These are phyloP conservation scores for Timema cristinae DNA, from an alignment of 2,888 invertebrate species.

Conservation along the genomic window DNA sequence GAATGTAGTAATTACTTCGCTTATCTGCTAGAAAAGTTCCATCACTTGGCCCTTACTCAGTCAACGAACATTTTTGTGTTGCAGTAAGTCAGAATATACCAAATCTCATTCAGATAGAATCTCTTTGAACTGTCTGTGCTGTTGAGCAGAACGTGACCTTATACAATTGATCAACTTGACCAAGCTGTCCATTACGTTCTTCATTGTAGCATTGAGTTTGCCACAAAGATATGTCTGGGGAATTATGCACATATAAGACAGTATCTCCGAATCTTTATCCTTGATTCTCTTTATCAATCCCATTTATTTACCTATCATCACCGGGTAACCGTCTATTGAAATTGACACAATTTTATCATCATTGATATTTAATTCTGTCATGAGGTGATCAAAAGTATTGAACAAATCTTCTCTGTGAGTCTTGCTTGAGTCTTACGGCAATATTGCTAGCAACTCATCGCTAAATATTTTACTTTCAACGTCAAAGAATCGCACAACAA, in stretches of 20 bases:
- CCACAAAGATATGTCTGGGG: slow-evolving; percentile 31
- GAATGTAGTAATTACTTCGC: slow-evolving; percentile 15
- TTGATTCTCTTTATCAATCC: slow-evolving; percentile 33
- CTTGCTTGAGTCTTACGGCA: slow-evolving; percentile 18
- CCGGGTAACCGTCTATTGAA: slow-evolving; percentile 32
- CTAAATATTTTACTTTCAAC: slow-evolving; percentile 10
- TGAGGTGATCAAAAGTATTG: background rate
- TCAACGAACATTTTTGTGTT: slow-evolving; percentile 36
- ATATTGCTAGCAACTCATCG: slow-evolving; percentile 7
- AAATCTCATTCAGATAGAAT: slow-evolving; percentile 31
- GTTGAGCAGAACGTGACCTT: slow-evolving; percentile 29
- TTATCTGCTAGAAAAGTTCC: slow-evolving; percentile 16
- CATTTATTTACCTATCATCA: slow-evolving; percentile 34
- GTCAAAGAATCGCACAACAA: slow-evolving; percentile 12
- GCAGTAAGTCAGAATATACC: slow-evolving; percentile 37
- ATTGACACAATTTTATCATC: background rate
- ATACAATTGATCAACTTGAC: slow-evolving; percentile 21
- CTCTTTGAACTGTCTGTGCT: slow-evolving; percentile 31
- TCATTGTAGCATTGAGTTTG: slow-evolving; percentile 17
- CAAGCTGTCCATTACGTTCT: slow-evolving; percentile 14
- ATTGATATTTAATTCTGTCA: slow-evolving; percentile 7
- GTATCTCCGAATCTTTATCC: slow-evolving; percentile 27
- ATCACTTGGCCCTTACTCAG: slow-evolving; percentile 33
- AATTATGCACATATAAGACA: slow-evolving; percentile 30
- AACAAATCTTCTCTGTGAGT: background rate